Evolutionary conservation across 2,113 vertebrate species (phyloP).

Genomic region (Myanophis thanlyinensis): DNA sequence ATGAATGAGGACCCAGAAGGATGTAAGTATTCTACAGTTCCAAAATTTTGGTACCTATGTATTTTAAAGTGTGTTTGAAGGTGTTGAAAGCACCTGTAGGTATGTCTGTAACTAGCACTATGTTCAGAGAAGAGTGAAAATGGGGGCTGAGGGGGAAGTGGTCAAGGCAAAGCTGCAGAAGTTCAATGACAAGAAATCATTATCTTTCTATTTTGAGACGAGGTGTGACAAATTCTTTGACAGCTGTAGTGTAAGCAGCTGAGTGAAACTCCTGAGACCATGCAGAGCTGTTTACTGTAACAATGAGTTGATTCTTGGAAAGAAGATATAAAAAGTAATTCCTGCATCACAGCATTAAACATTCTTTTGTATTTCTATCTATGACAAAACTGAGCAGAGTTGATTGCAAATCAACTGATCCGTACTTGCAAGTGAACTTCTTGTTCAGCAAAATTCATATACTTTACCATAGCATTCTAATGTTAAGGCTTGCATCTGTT

Average conservation of each 20-base stretch:
- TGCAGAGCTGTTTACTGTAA: background rate
- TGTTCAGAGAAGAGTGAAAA: background rate
- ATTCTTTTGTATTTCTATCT: background rate
- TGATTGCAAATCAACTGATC: background rate
- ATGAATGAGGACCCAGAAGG: too few species aligned
- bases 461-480: background rate
- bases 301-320: background rate
- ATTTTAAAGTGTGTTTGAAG: background rate
- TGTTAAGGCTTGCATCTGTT: background rate
- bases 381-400: background rate
- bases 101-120: background rate
- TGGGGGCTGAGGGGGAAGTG: background rate
- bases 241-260: background rate
- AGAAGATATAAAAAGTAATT: background rate
- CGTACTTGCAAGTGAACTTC: background rate
- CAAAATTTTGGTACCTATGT: background rate
- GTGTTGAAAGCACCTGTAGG: background rate
- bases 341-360: background rate
- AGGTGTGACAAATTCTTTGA: background rate
- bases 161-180: background rate
- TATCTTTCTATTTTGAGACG: background rate
- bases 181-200: background rate
- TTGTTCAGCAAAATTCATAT: background rate
- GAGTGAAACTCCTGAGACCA: background rate
- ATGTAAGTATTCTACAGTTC: too few species aligned